Percentiles rank a stretch among this genome's conserved stretches.
These are phyloP conservation scores for Lysandra coridon DNA, from an alignment of 2,888 invertebrate genomes.

Conservation along the genomic window DNA sequence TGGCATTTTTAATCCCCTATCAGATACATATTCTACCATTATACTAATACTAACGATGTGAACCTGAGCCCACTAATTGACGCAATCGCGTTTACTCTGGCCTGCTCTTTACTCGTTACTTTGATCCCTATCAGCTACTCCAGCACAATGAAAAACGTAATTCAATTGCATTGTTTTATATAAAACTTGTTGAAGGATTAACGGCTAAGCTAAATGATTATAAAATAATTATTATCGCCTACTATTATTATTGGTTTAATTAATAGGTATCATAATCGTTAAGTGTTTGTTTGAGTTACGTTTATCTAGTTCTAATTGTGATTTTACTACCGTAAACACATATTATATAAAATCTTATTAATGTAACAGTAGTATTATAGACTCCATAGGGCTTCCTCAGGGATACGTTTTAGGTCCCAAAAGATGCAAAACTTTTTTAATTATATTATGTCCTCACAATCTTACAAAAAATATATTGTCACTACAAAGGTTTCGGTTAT, in stretches of 20 bases:
- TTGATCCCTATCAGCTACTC: slow-evolving; percentile 54
- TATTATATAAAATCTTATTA: not conserved
- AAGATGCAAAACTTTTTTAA: too few relatives aligned
- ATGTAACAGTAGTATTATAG: not conserved
- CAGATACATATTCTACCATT: slow-evolving; percentile 53
- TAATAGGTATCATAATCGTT: not conserved
- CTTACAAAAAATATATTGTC: too few relatives aligned
- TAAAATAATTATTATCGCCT: not conserved
- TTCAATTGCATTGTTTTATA: slow-evolving; percentile 49
- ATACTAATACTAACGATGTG: slow-evolving; percentile 74
- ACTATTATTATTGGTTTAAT: not conserved
- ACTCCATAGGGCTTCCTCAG: not conserved
- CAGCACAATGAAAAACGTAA: slow-evolving; percentile 56
- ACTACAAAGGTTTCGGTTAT: too few relatives aligned
- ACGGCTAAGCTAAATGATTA: slow-evolving; percentile 15
- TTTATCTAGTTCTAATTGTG: not conserved
- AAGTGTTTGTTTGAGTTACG: not conserved
- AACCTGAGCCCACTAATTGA: slow-evolving; percentile 69
- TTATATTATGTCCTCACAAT: too few relatives aligned
- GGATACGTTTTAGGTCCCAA: too few relatives aligned
- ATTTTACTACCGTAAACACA: not conserved
- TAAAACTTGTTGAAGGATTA: slow-evolving; percentile 34
- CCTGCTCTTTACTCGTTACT: slow-evolving; percentile 56
- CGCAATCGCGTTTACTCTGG: slow-evolving; percentile 66
- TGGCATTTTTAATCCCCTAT: slow-evolving; percentile 45